A percentile compares a stretch with the other conserved stretches of the same genome.
These are phyloP conservation scores for Loripinus fragilis DNA, from an alignment of 2,888 invertebrate genomes.

Conservation along the genomic window DNA sequence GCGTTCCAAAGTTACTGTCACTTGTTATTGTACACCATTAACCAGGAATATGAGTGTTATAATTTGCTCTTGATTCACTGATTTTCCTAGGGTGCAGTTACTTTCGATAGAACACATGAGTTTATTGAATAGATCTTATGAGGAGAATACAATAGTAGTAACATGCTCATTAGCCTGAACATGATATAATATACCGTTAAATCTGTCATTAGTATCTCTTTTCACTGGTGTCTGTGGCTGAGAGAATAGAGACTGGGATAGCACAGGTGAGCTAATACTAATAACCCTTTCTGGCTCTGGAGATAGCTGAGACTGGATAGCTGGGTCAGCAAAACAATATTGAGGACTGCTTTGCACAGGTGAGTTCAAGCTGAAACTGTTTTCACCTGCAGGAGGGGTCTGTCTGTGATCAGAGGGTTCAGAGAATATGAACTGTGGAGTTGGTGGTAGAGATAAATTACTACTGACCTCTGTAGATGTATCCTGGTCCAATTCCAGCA, in stretches of 20 bases:
- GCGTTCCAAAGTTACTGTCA: background rate
- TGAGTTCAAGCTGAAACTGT: background rate
- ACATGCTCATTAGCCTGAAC: background rate
- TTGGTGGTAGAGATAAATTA: background rate
- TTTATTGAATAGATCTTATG: constrained; percentile 13
- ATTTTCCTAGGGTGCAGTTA: constrained; percentile 1
- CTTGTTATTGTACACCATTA: constrained; percentile 14
- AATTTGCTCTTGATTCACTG: background rate
- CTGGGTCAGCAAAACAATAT: background rate
- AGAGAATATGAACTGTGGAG: background rate
- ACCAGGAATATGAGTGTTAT: constrained; percentile 10
- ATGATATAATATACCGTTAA: constrained; percentile 19
- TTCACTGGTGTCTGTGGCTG: background rate
- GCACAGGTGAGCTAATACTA: background rate
- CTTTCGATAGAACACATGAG: background rate
- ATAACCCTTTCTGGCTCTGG: background rate
- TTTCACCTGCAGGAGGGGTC: background rate
- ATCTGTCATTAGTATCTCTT: constrained; percentile 15
- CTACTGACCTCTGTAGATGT: background rate
- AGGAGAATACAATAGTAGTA: constrained; percentile 9
- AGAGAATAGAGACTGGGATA: background rate
- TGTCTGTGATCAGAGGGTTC: background rate
- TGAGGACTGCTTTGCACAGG: background rate
- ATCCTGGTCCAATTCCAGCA: background rate
- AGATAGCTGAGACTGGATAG: background rate